Conservation (phyloP, 2,113 vertebrate genomes). For the Agapornis roseicollis region DNA sequence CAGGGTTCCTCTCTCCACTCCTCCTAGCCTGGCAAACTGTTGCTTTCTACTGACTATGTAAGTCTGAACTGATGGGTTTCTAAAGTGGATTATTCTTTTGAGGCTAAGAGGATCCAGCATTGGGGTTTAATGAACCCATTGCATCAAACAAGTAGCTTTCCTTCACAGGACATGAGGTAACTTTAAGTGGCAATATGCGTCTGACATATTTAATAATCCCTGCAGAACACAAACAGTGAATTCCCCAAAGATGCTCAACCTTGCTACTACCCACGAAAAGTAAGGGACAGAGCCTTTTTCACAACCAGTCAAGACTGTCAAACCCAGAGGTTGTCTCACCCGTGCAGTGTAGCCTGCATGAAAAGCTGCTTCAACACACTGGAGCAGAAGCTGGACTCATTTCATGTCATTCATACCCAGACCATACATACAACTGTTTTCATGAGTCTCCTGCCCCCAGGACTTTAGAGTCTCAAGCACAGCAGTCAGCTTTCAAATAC, state of each 20-base stretch:
- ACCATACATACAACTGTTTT: neutral
- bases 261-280: neutral
- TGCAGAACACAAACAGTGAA: neutral
- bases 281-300: neutral
- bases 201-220: slow-evolving; percentile 22
- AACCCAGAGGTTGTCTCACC: neutral
- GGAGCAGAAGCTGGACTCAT: neutral
- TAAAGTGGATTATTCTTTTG: neutral
- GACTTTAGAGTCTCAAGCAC: neutral
- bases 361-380: neutral
- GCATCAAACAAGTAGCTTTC: slow-evolving; percentile 7
- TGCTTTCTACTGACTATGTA: neutral
- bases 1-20: neutral
- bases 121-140: neutral
- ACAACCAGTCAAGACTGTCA: neutral
- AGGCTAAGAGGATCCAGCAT: neutral
- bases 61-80: neutral
- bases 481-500: neutral
- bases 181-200: neutral
- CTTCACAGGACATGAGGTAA: neutral
- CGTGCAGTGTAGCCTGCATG: neutral
- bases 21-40: neutral
- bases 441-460: neutral
- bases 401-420: neutral
- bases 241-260: neutral